Evolutionary conservation across 2,888 invertebrate genomes (phyloP), one percentile per base, ranked within the genome.

Genomic region (Halictus ligatus): DNA sequence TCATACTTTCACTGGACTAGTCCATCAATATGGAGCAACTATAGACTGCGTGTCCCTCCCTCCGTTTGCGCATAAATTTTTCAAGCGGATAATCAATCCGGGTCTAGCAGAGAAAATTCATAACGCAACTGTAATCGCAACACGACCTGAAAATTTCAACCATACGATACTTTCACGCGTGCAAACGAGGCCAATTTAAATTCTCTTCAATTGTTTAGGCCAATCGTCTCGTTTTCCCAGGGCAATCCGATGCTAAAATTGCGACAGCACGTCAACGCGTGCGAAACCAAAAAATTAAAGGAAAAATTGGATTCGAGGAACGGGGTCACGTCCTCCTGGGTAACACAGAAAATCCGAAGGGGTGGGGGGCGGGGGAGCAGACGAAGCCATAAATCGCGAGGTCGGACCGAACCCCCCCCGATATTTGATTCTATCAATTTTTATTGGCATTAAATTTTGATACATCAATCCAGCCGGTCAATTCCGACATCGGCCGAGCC

Each of bases 351-450:
- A 69, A 35, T 21, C 25, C 18, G 18, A 10, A 12, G 4, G 35
- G n/a, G 2, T 10, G 21, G 4, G 21, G 3, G 71, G n/a, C n/a
- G 4, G 35, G 40, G 2, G 21, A 10, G 12, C 35, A 18, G 71
- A 40, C 69, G 69, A n/a, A 40, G 18, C 40, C 5, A 40, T 69
- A 69, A 43, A 71, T 71, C 43, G 43, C n/a, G 12, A 21, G 21
- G 21, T 8, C 1, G n/a, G n/a, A n/a, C 13, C 13, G 43, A n/a
- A 5, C 40, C 21, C 2, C 35, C 35, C 35, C 2, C 69, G n/a
- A 71, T 43, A 43, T 71, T 40, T 21, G 69, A 71, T 71, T 71
- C 40, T 71, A 43, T 71, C 40, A 71, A 71, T 40, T 71, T 43
- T 40, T n/a, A 43, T 71, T n/a, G 40, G n/a, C 71, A 43, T 43